Conservation (phyloP, 2,113 vertebrate genomes). For the Burhinus oedicnemus region DNA sequence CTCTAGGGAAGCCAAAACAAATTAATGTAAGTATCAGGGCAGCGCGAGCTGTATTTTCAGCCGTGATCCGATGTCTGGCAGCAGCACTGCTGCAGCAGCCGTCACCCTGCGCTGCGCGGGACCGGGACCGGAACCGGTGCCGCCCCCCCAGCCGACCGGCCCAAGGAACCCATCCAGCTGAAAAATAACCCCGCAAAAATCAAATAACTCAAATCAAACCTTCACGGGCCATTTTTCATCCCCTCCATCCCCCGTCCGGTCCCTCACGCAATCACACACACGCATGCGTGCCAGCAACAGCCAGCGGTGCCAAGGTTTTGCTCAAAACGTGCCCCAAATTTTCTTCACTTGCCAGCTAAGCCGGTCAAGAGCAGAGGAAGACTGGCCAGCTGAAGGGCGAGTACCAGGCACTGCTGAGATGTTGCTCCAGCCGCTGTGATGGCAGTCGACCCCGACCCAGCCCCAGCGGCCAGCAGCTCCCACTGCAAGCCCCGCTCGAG, state of each 20-base stretch:
- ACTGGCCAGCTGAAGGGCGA: neutral
- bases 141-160: fast-evolving
- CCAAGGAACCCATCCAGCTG: neutral
- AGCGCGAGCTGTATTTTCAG: fast-evolving
- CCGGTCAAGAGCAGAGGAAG: neutral
- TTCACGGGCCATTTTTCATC: neutral
- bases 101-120: fast-evolving
- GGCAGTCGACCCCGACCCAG: neutral
- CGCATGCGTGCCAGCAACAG: fast-evolving
- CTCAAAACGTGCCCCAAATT: neutral
- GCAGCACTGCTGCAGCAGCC: neutral
- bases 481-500: neutral
- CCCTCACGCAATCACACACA: neutral
- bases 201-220: neutral
- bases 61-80: fast-evolving
- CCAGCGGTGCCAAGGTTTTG: neutral
- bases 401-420: fast-evolving
- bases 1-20: neutral
- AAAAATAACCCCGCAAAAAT: no score
- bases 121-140: fast-evolving
- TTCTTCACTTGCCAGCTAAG: neutral
- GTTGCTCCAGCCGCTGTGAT: neutral
- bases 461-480: neutral
- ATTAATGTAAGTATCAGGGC: neutral
- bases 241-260: fast-evolving